These are phyloP conservation scores for Pseudachorutes palmiensis DNA, from an alignment of 1,140 invertebrate species.

Conservation along the genomic window DNA sequence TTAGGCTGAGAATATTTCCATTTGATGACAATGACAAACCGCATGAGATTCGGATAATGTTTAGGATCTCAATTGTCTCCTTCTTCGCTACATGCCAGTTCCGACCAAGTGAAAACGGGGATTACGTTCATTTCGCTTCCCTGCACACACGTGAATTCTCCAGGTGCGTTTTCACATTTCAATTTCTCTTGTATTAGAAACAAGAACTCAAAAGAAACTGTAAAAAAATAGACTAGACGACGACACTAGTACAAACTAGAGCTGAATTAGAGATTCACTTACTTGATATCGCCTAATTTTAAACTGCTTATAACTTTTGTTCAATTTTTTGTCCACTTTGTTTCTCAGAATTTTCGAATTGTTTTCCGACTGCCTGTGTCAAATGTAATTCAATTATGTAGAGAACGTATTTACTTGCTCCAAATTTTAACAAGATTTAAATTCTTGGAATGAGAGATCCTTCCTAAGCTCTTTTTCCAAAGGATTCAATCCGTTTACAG, in stretches of 20 bases:
- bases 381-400: constrained; percentile 1
- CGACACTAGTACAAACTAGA: no score
- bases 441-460: neutral
- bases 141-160: neutral
- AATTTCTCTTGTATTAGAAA: no score
- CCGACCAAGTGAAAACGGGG: neutral
- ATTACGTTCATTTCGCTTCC: neutral
- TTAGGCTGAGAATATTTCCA: neutral
- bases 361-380: neutral
- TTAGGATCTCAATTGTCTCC: neutral
- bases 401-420: no score
- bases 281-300: no score
- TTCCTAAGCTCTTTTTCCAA: neutral
- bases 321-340: no score
- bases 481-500: constrained; percentile 8
- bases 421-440: constrained; percentile 2
- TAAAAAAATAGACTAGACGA: no score
- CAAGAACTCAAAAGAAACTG: no score
- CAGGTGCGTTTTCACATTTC: neutral
- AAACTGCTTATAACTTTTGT: no score
- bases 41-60: neutral
- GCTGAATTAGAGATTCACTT: no score
- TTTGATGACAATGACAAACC: constrained; percentile 4
- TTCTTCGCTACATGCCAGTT: neutral
- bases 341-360: no score